These are phyloP conservation scores for Phycodurus eques DNA, from an alignment of 2,113 vertebrate species.

Conservation along the genomic window DNA sequence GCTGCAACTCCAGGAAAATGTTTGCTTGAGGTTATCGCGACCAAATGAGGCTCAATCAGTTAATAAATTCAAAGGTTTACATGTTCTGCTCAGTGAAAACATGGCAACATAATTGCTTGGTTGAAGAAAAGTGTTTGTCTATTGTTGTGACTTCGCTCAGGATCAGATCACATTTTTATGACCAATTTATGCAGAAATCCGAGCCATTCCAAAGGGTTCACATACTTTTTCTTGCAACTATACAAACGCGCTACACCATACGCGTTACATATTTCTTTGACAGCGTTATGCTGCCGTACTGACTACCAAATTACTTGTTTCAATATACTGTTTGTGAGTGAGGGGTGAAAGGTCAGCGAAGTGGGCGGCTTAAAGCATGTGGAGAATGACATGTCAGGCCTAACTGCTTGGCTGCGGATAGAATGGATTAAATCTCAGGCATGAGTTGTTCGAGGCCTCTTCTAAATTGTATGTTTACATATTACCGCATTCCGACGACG, in stretches of 20 bases:
- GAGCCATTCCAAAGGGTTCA: neutral
- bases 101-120: too few relatives aligned
- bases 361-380: slow-evolving; percentile 2
- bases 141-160: neutral
- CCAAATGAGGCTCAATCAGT: neutral
- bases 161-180: too few relatives aligned
- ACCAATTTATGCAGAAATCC: neutral
- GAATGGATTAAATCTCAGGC: slow-evolving; percentile 2
- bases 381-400: slow-evolving; percentile 7
- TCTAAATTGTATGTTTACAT: slow-evolving; percentile 3
- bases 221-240: neutral
- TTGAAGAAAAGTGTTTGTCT: neutral
- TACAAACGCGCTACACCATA: neutral
- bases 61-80: neutral
- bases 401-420: neutral
- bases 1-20: neutral
- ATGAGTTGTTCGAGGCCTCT: neutral
- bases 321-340: neutral
- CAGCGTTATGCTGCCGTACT: neutral
- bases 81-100: neutral
- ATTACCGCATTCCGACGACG: neutral
- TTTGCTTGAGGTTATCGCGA: neutral
- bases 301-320: neutral
- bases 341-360: slow-evolving; percentile 1
- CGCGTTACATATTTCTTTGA: neutral